A percentile compares a stretch with the other conserved stretches of the same genome.
phyloP scores from a whole-genome alignment of 2,888 invertebrate species.

The Drosophila prostipennis region DNA sequence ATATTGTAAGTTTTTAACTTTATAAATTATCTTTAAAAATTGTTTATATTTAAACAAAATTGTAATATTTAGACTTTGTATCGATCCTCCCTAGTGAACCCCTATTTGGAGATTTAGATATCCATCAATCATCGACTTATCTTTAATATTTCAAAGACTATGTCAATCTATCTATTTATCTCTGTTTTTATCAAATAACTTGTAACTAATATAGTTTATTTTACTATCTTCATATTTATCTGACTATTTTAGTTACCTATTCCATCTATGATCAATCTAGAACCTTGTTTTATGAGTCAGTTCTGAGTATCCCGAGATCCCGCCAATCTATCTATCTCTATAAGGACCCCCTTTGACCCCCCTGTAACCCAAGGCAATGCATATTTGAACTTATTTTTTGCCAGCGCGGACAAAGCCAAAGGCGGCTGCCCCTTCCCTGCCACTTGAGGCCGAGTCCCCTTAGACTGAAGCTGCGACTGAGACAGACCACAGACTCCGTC shows the following conservation, averaged over 20 bases:
- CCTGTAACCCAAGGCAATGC: conserved; percentile 40
- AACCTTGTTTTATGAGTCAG: neutral
- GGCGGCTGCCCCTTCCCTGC: conserved; percentile 24
- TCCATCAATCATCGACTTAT: too few species aligned
- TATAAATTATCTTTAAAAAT: too few species aligned
- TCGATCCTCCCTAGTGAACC: too few species aligned
- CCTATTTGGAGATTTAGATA: too few species aligned
- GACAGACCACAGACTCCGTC: conserved; percentile 72
- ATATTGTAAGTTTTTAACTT: neutral
- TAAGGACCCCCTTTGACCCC: neutral
- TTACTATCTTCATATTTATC: neutral
- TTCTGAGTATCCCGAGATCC: neutral
- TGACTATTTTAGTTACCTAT: neutral
- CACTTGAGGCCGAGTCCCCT: conserved; percentile 1
- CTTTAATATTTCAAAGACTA: too few species aligned
- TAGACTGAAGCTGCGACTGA: conserved; percentile 26
- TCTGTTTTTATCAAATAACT: neutral
- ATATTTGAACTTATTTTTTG: conserved; percentile 59
- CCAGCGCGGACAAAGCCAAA: conserved; percentile 39
- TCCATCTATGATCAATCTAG: neutral
- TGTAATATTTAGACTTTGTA: too few species aligned
- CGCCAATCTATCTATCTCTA: neutral
- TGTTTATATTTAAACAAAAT: too few species aligned
- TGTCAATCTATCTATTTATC: neutral
- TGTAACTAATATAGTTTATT: too few species aligned